Evolutionary conservation across 2,797 vertebrate genomes (phyloP), one percentile per base, ranked within the genome.

Genomic region (Ibycter americanus): DNA sequence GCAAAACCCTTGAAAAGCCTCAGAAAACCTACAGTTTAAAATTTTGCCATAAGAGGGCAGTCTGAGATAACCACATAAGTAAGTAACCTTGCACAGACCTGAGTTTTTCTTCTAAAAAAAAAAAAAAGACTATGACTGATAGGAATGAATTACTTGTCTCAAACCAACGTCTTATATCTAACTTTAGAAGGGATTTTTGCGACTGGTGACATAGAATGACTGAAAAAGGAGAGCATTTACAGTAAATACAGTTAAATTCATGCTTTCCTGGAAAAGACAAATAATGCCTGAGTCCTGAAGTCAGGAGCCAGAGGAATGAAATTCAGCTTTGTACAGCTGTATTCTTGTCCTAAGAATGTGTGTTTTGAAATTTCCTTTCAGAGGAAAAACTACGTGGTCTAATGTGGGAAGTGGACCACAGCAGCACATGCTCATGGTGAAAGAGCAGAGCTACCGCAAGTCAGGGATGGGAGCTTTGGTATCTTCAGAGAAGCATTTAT

Each of bases 21-120:
- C 26, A 77, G 77, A 54, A 93, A 77, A 34, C 22, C 8, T 40
- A 31, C 61, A 76, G 54, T 96, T 93, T 59, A 72, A 79, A n/a
- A 14, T 71, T 74, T 85, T 87, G 72, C 97, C 97, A n/a, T 93
- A 62, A 96, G 97, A 87, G 96, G 97, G 97, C 95, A 90, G 80
- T 80, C 85, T 87, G 90, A 63, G 85, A 95, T 84, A 97, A 80
- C 46, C 3, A 7, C 42, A 17, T 8, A 40, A 21, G 4, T 5
- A n/a, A 55, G 20, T 63, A 52, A 19, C 1, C 36, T n/a, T 61
- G 31, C 15, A 8, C 31, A 32, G 16, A 21, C 10, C 27, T 3
- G 19, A 18, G 8, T 6, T 92, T 73, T 83, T 25, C 27, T 40
- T 26, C 4, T 4, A 0, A 2, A 31, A 62, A 62, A 81, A 12